Percentiles rank a stretch among this genome's conserved stretches.
Evolutionary conservation across 2,113 vertebrate genomes (phyloP).

Genomic region (Ovis aries): ARS-UI_Ramb_v3.0 NC_056056.1:128339501-128340000

Average conservation of each 20-base stretch:
- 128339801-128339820: background rate
- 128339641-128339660: background rate
- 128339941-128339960: background rate
- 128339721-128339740: background rate
- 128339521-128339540: background rate
- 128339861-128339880: accelerated
- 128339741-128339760: background rate
- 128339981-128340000: background rate
- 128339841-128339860: background rate
- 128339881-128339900: background rate
- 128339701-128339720: background rate
- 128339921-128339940: background rate
- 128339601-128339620: background rate
- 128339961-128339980: background rate
- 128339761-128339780: background rate
- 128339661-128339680: background rate
- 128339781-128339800: conserved; percentile 9
- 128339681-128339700: background rate
- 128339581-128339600: background rate
- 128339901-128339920: background rate
- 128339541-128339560: background rate
- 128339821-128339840: background rate
- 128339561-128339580: background rate
- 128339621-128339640: background rate
- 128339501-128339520: background rate